Percentiles rank a stretch among this genome's conserved stretches.
Conservation (phyloP, 1,140 invertebrate genomes). For the Lepidurus couesii region DNA sequence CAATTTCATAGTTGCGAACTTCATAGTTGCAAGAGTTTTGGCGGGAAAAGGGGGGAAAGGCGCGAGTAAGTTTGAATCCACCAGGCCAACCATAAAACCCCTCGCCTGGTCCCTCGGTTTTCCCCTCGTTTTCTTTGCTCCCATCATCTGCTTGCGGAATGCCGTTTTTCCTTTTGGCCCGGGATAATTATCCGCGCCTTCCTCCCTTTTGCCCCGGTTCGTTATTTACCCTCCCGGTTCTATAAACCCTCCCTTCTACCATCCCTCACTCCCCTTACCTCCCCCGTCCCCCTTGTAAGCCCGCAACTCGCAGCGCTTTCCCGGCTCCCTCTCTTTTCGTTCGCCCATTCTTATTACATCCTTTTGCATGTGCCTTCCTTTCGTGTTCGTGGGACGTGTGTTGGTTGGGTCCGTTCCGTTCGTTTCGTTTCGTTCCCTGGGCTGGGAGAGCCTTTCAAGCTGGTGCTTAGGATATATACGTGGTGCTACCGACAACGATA, state of each 20-base stretch:
- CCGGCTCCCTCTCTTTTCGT: slow-evolving; percentile 5
- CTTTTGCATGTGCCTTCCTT: neutral
- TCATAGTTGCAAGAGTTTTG: neutral
- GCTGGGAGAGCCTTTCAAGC: neutral
- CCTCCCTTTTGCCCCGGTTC: slow-evolving; percentile 13
- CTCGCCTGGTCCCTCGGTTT: neutral
- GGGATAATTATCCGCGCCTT: slow-evolving; percentile 28
- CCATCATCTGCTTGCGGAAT: slow-evolving; percentile 28
- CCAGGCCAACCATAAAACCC: neutral
- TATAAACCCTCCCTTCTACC: neutral
- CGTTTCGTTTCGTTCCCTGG: neutral
- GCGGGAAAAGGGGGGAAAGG: neutral
- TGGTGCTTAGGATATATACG: neutral
- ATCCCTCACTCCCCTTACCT: neutral
- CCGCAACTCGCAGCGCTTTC: slow-evolving; percentile 24
- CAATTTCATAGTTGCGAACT: neutral
- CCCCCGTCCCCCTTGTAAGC: neutral
- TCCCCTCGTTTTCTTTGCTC: slow-evolving; percentile 23
- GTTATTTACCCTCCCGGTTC: slow-evolving; percentile 23
- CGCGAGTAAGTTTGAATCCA: neutral
- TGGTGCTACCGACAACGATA: neutral
- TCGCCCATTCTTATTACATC: slow-evolving; percentile 10
- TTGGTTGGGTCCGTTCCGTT: slow-evolving; percentile 6
- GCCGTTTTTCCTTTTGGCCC: slow-evolving; percentile 19
- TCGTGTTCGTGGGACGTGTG: slow-evolving; percentile 12